Evolutionary conservation across 2,797 vertebrate species (phyloP).

Genomic region (Nannoperca australis): DNA sequence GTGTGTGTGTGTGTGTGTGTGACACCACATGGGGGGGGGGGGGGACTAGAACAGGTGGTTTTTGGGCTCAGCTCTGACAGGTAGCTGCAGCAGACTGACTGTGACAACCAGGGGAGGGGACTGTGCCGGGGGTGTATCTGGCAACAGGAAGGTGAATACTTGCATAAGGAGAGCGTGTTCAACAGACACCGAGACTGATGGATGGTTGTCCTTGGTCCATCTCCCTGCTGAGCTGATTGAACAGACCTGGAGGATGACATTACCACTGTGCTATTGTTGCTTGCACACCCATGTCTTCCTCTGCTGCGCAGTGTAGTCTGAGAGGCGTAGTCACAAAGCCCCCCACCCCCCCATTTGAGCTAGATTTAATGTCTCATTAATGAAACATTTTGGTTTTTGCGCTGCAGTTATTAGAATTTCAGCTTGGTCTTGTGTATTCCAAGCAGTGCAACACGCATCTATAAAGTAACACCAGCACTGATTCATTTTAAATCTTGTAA

Average conservation of each 20-base stretch:
- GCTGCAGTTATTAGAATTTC: not conserved
- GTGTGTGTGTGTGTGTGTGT: slow-evolving; percentile 31
- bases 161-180: slow-evolving; percentile 4
- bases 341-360: not conserved
- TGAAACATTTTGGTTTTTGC: not conserved
- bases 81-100: slow-evolving; percentile 44
- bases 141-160: slow-evolving; percentile 25
- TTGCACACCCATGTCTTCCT: slow-evolving; percentile 9
- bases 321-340: not conserved
- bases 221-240: slow-evolving; percentile 46
- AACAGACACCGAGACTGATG: slow-evolving; percentile 45
- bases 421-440: not conserved
- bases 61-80: slow-evolving; percentile 49
- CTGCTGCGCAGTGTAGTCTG: not conserved
- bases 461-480: not conserved
- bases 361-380: not conserved
- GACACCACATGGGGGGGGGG: slow-evolving; percentile 4
- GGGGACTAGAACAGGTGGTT: slow-evolving; percentile 59
- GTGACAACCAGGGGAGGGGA: not conserved
- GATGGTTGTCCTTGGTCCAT: slow-evolving; percentile 67
- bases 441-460: not conserved
- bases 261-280: slow-evolving; percentile 14
- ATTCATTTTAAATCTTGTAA: not conserved
- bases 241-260: slow-evolving; percentile 45
- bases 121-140: slow-evolving; percentile 14